Evolutionary conservation across 1,140 invertebrate genomes (phyloP), one percentile per base, ranked within the genome.

Genomic region (Aphis gossypii): DNA sequence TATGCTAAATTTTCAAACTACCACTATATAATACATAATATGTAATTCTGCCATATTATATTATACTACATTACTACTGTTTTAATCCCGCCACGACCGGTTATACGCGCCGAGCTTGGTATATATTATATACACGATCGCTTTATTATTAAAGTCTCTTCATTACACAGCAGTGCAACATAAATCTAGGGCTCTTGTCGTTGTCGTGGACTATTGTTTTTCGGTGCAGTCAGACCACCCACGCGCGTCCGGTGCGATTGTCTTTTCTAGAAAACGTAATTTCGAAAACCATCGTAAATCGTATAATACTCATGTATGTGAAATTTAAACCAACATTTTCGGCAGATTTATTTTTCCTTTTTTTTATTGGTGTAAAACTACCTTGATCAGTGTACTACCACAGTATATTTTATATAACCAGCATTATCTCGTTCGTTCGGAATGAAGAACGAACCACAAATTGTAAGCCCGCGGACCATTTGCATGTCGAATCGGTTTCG

Each of bases 121-220:
- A 60, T 90, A 90, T 30, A 68, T 68, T 68, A 68, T 68, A 48
- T 68, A 14, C 90, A 56, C 92, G 92, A 86, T 93, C 92, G 92
- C 92, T 84, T 86, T 93, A 93, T 92, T 92, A 92, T 93, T 93
- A 86, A 93, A 92, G 91, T 92, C 92, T 93, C 48, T 92, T 83
- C 82, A 93, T 93, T 93, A 83, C 82, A 56, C 48, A 23, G n/a
- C 46, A 38, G 5, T 38, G 20, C 23, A 38, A 51, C 76, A 93
- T 93, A 93, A 93, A 93, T 93, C 76, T 90, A 68, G 25, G 35
- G 89, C 6, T 25, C 54, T 90, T 54, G 90, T 92, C 76, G 76
- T 82, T 23, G 90, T 92, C 46, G 92, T 54, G 92, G 76, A 93
- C 92, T 84, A 93, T 93, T 93, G 92, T 93, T 93, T 93, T 93